Conservation (phyloP, 1,140 invertebrate genomes). For the Chymomyza costata region DNA sequence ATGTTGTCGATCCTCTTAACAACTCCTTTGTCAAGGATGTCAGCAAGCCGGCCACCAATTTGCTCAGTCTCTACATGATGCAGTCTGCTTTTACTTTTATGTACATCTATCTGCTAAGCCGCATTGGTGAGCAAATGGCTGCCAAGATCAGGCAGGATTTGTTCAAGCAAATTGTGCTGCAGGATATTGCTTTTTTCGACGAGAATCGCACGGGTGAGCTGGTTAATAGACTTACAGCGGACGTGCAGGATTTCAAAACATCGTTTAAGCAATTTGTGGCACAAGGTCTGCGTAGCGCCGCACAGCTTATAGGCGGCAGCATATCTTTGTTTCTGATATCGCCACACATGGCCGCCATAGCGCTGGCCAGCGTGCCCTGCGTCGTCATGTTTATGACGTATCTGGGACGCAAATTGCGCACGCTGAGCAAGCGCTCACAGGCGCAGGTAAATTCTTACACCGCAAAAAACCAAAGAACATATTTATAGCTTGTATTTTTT, state of each 20-base stretch:
- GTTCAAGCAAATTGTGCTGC: constrained; percentile 88
- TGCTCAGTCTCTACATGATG: constrained; percentile 81
- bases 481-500: constrained; percentile 77
- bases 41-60: constrained; percentile 80
- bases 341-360: constrained; percentile 89
- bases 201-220: constrained; percentile 92
- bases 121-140: constrained; percentile 91
- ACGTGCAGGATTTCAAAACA: constrained; percentile 98
- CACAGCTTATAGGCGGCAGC: constrained; percentile 82
- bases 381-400: constrained; percentile 81
- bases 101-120: constrained; percentile 90
- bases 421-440: constrained; percentile 65
- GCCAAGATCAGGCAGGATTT: constrained; percentile 86
- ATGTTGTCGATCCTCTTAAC: constrained; percentile 58
- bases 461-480: background rate
- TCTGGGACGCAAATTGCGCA: constrained; percentile 51
- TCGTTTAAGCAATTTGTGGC: constrained; percentile 94
- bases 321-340: constrained; percentile 81
- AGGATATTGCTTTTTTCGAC: constrained; percentile 95
- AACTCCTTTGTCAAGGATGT: constrained; percentile 80
- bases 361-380: constrained; percentile 89
- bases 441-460: constrained; percentile 56
- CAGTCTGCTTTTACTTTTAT: constrained; percentile 92
- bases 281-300: constrained; percentile 88
- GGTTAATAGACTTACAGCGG: constrained; percentile 90